Percentiles rank a stretch among this genome's conserved stretches.
Evolutionary conservation across 2,888 invertebrate species (phyloP).

Genomic region (Drosophila borealis): DNA sequence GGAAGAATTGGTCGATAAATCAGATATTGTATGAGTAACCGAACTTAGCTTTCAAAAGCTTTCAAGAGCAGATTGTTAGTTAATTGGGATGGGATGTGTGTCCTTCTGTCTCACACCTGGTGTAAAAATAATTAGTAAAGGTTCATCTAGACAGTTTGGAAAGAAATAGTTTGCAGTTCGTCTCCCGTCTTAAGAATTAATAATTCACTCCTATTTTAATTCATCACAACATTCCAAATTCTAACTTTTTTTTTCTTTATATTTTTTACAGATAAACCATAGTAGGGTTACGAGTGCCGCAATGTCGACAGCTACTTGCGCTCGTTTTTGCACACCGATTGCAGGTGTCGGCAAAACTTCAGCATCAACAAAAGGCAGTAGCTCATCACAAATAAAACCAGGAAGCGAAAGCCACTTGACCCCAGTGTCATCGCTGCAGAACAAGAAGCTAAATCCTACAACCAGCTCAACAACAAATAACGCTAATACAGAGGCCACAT

Average conservation of each 20-base stretch:
- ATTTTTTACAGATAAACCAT: conserved; percentile 25
- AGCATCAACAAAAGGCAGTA: conserved; percentile 39
- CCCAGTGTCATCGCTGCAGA: conserved; percentile 30
- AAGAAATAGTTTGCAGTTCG: no score
- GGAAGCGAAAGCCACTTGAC: conserved; percentile 53
- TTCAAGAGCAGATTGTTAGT: no score
- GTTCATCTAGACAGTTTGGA: no score
- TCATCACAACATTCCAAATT: neutral
- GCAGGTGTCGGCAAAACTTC: conserved; percentile 39
- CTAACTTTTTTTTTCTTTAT: neutral
- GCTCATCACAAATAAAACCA: conserved; percentile 55
- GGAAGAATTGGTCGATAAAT: no score
- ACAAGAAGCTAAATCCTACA: conserved; percentile 43
- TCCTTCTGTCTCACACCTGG: no score
- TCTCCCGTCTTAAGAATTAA: no score
- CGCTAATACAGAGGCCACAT: conserved; percentile 73
- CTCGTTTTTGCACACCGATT: conserved; percentile 78
- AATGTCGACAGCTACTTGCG: conserved; percentile 84
- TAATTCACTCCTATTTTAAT: no score
- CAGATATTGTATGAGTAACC: no score
- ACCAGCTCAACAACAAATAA: conserved; percentile 48
- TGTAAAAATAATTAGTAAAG: no score
- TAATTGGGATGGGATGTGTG: no score
- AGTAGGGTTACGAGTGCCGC: neutral
- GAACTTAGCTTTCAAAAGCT: no score